These are phyloP conservation scores for Oenanthe melanoleuca DNA, from an alignment of 2,113 vertebrate species.

Conservation along the genomic window DNA sequence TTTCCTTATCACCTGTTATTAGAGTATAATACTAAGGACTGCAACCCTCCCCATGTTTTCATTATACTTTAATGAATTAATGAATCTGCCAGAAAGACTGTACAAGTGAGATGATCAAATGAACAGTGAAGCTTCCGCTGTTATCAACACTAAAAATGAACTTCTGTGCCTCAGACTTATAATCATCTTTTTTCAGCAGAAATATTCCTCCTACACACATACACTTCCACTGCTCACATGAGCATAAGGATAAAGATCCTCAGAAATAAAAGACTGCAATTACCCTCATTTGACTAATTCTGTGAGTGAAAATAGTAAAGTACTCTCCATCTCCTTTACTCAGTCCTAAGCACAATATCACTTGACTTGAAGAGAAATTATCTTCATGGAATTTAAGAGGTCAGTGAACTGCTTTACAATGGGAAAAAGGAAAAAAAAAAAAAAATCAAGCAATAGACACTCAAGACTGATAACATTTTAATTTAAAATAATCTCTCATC, in stretches of 20 bases:
- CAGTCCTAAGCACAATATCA: neutral
- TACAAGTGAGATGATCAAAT: conserved; percentile 13
- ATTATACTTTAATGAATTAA: conserved; percentile 53
- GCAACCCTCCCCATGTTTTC: conserved; percentile 13
- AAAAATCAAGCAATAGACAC: neutral
- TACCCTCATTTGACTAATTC: neutral
- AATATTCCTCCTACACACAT: conserved; percentile 19
- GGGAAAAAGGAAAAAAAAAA: conserved; percentile 3
- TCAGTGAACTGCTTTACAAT: neutral
- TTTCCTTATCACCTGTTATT: neutral
- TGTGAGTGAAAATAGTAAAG: conserved; percentile 5
- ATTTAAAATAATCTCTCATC: conserved; percentile 8
- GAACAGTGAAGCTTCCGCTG: neutral
- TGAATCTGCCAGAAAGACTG: conserved; percentile 38
- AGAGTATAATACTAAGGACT: neutral
- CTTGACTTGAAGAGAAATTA: conserved; percentile 17
- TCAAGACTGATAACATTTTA: neutral
- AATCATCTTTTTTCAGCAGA: neutral
- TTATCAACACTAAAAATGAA: conserved; percentile 17
- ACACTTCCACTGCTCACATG: neutral
- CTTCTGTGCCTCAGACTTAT: neutral
- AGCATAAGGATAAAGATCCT: neutral
- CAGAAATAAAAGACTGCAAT: conserved; percentile 8
- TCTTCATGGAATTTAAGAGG: conserved; percentile 7
- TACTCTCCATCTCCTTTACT: neutral